A percentile compares a stretch with the other conserved stretches of the same genome.
Conservation (phyloP, 2,888 invertebrate species). For the Linnaemya vulpina region DNA sequence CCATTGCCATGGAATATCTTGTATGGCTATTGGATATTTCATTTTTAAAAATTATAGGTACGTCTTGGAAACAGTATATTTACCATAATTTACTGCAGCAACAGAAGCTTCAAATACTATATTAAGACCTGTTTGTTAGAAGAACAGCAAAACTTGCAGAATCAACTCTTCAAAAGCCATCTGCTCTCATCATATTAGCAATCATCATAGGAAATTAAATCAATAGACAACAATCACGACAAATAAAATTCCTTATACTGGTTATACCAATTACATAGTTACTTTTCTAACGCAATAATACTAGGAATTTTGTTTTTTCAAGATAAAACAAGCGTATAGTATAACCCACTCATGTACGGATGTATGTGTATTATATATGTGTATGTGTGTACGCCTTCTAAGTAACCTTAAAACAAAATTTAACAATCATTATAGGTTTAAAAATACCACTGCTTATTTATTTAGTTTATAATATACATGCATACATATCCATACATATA, state of each 20-base stretch:
- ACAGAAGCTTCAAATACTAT: background rate
- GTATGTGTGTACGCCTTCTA: background rate
- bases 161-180: conserved; percentile 20
- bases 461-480: background rate
- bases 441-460: background rate
- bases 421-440: background rate
- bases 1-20: too few species aligned
- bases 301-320: background rate
- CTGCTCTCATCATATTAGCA: background rate
- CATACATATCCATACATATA: too few species aligned
- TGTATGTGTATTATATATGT: too few species aligned
- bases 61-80: background rate
- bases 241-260: background rate
- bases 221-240: background rate
- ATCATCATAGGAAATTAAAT: background rate
- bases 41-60: background rate
- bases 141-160: background rate
- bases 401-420: background rate
- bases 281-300: background rate
- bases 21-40: background rate
- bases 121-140: conserved; percentile 8
- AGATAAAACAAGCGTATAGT: background rate
- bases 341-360: background rate
- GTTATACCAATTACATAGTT: background rate
- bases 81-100: background rate